phyloP scores from a whole-genome alignment of 2,113 vertebrate genomes.

The Paedocypris sp. region DNA sequence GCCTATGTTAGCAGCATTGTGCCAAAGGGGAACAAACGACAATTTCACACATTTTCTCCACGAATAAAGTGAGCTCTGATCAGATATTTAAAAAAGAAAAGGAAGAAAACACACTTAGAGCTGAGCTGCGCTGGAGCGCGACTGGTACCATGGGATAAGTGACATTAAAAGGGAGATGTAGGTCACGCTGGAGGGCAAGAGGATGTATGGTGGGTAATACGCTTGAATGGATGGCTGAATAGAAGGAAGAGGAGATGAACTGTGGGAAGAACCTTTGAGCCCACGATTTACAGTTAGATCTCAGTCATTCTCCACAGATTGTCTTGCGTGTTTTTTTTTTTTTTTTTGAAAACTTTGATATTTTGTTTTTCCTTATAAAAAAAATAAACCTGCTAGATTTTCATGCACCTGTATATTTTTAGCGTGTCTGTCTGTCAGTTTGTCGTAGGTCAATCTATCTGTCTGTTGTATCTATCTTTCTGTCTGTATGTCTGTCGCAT shows the following conservation, averaged over 20 bases:
- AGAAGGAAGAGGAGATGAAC: background rate
- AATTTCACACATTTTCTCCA: slow-evolving; percentile 27
- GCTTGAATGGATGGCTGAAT: background rate
- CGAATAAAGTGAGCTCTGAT: slow-evolving; percentile 23
- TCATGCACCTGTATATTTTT: too few relatives aligned
- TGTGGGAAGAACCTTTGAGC: background rate
- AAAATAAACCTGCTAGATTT: too few relatives aligned
- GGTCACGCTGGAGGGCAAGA: background rate
- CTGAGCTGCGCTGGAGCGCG: background rate
- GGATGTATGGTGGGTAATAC: background rate
- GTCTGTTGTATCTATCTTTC: too few relatives aligned
- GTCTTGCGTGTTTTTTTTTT: too few relatives aligned
- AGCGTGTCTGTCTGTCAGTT: too few relatives aligned
- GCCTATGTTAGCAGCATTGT: slow-evolving; percentile 24
- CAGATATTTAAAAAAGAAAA: too few relatives aligned
- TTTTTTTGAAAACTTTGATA: too few relatives aligned
- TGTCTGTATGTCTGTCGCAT: too few relatives aligned
- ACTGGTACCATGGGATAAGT: background rate
- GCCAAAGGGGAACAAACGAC: slow-evolving; percentile 32
- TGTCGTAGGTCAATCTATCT: too few relatives aligned
- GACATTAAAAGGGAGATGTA: background rate
- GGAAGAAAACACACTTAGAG: slow-evolving; percentile 1
- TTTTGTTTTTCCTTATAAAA: too few relatives aligned
- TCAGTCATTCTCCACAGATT: background rate
- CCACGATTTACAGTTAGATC: background rate